Evolutionary conservation across 2,888 invertebrate species (phyloP).

Genomic region (Actias luna): DNA sequence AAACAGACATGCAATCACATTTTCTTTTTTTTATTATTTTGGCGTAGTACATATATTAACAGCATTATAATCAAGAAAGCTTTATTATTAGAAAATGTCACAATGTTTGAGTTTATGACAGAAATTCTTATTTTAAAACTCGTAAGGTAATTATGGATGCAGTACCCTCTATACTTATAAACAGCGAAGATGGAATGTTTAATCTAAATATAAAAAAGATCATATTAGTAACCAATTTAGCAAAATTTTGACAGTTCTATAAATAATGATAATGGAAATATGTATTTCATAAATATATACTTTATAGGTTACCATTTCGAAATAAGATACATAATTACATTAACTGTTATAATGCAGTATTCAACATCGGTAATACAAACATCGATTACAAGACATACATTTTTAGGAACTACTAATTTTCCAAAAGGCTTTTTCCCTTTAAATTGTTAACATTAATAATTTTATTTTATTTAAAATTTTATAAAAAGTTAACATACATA

Average conservation of each 20-base stretch:
- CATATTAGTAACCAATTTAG: no score
- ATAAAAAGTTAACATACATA: no score
- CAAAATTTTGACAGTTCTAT: not conserved
- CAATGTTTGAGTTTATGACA: no score
- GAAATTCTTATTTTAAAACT: no score
- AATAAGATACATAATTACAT: not conserved
- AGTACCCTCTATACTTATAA: no score
- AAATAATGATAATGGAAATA: not conserved
- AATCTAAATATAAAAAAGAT: no score
- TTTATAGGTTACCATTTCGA: not conserved
- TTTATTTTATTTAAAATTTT: no score
- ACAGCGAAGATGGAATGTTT: no score
- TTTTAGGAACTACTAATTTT: not conserved
- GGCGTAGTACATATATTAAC: not conserved
- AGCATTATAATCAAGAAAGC: no score
- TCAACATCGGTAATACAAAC: not conserved
- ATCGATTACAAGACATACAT: not conserved
- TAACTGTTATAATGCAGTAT: not conserved
- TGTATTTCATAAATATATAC: not conserved
- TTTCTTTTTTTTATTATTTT: not conserved
- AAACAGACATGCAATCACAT: slow-evolving; percentile 14
- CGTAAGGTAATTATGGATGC: no score
- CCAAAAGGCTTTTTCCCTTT: not conserved
- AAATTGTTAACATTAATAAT: no score
- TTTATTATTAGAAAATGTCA: no score